Percentiles rank a stretch among this genome's conserved stretches.
Evolutionary conservation across 2,797 vertebrate genomes (phyloP).

Genomic region (Anabas testudineus): DNA sequence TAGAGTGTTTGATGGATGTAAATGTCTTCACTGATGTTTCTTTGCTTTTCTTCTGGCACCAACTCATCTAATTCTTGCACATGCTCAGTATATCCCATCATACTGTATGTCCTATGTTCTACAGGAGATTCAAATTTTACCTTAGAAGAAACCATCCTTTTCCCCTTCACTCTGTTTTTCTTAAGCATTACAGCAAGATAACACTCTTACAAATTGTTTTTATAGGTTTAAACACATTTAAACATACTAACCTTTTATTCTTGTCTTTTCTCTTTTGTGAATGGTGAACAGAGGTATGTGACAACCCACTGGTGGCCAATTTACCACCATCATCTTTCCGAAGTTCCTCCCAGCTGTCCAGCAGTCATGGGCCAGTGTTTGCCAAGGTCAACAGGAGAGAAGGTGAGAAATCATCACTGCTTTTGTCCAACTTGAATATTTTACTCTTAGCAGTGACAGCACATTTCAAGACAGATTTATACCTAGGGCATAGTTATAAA

Average conservation of each 20-base stretch:
- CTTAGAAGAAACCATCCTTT: conserved; percentile 16
- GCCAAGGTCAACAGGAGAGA: conserved; percentile 85
- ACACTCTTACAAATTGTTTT: not conserved
- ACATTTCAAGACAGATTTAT: conserved; percentile 2
- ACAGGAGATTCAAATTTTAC: conserved; percentile 30
- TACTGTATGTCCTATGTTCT: not conserved
- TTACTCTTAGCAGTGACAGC: not conserved
- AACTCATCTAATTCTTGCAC: conserved; percentile 24
- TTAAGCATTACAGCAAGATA: not conserved
- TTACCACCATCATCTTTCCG: conserved; percentile 78
- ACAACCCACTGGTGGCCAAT: conserved; percentile 77
- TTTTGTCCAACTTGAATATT: conserved; percentile 19
- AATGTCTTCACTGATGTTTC: conserved; percentile 6
- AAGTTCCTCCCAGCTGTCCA: conserved; percentile 81
- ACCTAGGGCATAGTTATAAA: not conserved
- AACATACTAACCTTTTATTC: not conserved
- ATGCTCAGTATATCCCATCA: conserved; percentile 17
- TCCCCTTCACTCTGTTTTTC: not conserved
- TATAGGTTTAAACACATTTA: too few relatives aligned
- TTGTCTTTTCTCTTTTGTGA: conserved; percentile 49
- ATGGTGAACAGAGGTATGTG: conserved; percentile 78
- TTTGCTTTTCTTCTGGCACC: conserved; percentile 14
- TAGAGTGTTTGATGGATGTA: conserved; percentile 24
- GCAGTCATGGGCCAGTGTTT: conserved; percentile 80
- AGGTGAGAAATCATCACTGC: conserved; percentile 64